Evolutionary conservation across 2,113 vertebrate genomes (phyloP).

Genomic region (Tinamus guttatus): DNA sequence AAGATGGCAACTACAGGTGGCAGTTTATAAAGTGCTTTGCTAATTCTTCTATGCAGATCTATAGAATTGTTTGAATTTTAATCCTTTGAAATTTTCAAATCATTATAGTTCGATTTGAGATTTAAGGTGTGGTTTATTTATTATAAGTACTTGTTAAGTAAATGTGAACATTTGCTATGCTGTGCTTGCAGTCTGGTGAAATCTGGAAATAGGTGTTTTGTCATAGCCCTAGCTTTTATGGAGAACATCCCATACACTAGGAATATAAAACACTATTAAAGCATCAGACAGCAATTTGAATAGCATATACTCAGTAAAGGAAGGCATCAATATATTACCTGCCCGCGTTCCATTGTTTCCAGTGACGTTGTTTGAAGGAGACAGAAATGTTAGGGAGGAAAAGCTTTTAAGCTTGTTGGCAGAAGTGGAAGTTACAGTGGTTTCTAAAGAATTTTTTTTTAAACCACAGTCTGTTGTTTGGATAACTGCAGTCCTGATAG

Average conservation of each 20-base stretch:
- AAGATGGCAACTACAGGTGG: not conserved
- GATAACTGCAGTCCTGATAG: constrained; percentile 64
- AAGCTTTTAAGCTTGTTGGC: not conserved
- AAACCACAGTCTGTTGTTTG: constrained; percentile 35
- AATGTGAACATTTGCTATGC: not conserved
- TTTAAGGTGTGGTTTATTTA: not conserved
- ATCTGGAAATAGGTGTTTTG: accelerated
- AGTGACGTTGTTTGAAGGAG: constrained; percentile 13
- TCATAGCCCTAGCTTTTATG: not conserved
- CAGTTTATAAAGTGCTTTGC: not conserved
- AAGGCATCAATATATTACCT: constrained; percentile 61
- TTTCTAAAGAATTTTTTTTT: not conserved
- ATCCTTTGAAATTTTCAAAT: not conserved
- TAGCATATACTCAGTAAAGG: not conserved
- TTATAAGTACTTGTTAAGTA: not conserved
- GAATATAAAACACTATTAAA: not conserved
- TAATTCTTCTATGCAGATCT: not conserved
- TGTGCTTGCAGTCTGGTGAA: not conserved
- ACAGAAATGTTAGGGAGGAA: constrained; percentile 6
- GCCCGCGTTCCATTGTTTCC: constrained; percentile 25
- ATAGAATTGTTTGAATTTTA: not conserved
- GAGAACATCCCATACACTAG: not conserved
- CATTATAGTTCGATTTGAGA: not conserved
- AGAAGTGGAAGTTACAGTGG: not conserved
- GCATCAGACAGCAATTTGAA: not conserved